A percentile compares a stretch with the other conserved stretches of the same genome.
These are phyloP conservation scores for Rousettus leschenaultii DNA, from an alignment of 2,113 vertebrate genomes.

Conservation along the genomic window DNA sequence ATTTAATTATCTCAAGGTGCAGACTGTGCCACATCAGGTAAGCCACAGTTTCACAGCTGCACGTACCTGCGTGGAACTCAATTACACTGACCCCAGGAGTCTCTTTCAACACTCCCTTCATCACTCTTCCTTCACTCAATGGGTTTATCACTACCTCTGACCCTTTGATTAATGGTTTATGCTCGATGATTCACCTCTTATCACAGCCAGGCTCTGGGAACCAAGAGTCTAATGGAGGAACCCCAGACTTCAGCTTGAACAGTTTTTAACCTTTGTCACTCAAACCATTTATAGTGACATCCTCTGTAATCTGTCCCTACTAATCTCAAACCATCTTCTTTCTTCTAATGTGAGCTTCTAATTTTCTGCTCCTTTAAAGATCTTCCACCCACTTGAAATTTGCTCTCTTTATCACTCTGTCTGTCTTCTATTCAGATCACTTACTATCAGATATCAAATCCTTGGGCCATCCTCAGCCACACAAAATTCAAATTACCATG, in stretches of 20 bases:
- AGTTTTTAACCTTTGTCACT: conserved; percentile 13
- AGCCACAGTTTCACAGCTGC: neutral
- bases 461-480: neutral
- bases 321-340: neutral
- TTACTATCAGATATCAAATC: conserved; percentile 8
- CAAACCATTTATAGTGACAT: neutral
- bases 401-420: neutral
- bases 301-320: neutral
- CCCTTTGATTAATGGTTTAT: neutral
- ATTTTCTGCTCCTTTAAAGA: neutral
- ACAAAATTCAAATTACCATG: conserved; percentile 12
- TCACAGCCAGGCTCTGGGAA: neutral
- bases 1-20: neutral
- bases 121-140: neutral
- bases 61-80: neutral
- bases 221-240: neutral
- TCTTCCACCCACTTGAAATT: neutral
- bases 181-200: neutral
- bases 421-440: neutral
- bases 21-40: neutral
- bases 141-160: neutral
- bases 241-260: neutral
- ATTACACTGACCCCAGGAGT: neutral
- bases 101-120: neutral
- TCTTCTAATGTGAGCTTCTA: neutral